Percentiles rank a stretch among this genome's conserved stretches.
Conservation (phyloP, 2,797 vertebrate genomes). For the Sebastolobus alascanus region DNA sequence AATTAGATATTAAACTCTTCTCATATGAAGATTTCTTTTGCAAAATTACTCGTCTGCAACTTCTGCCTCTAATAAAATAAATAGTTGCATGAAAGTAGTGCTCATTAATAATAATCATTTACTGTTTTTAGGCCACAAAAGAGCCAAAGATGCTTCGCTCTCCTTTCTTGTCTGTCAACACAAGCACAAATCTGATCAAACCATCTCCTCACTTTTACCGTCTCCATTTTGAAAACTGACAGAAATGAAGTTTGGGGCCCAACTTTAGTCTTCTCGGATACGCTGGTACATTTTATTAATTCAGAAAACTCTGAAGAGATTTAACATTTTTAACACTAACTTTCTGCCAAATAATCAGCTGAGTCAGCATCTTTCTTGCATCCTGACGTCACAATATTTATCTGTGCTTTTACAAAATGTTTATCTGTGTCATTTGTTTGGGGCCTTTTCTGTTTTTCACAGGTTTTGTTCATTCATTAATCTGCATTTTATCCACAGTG, state of each 20-base stretch:
- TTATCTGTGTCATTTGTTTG: neutral
- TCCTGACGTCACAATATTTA: neutral
- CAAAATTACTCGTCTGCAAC: neutral
- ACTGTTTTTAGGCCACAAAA: neutral
- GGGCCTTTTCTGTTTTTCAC: conserved; percentile 6
- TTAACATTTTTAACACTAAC: neutral
- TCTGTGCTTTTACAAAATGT: conserved; percentile 3
- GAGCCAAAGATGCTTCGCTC: neutral
- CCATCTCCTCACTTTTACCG: too few species aligned
- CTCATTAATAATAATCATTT: neutral
- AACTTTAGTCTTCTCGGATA: neutral
- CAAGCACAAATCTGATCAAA: conserved; percentile 1
- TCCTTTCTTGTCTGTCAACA: neutral
- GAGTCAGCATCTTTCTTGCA: neutral
- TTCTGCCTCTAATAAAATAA: neutral
- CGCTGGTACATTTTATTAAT: neutral
- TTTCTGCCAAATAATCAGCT: neutral
- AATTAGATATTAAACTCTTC: neutral
- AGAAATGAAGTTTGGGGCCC: neutral
- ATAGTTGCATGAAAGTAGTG: conserved; percentile 12
- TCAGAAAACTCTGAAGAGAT: neutral
- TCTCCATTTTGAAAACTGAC: neutral
- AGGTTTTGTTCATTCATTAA: conserved; percentile 25
- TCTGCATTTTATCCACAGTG: conserved; percentile 5
- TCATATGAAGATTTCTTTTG: neutral